These are phyloP conservation scores for Macrophya alboannulata DNA, from an alignment of 2,888 invertebrate species.

Conservation along the genomic window DNA sequence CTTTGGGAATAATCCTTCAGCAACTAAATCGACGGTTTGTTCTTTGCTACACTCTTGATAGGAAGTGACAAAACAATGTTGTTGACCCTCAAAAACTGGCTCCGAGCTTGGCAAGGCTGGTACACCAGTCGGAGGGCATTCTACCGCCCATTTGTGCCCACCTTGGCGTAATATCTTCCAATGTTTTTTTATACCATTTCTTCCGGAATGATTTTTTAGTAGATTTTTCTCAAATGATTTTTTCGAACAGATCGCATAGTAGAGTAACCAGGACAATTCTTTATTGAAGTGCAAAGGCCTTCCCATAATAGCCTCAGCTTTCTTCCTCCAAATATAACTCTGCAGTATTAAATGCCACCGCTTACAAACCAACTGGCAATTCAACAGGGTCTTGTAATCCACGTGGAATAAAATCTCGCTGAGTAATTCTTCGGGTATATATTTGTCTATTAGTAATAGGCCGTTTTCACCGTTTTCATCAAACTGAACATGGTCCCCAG, in stretches of 20 bases:
- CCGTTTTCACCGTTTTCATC: slow-evolving; percentile 75
- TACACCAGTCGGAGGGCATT: slow-evolving; percentile 80
- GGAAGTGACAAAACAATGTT: slow-evolving; percentile 83
- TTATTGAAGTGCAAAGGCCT: slow-evolving; percentile 70
- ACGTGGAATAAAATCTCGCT: slow-evolving; percentile 78
- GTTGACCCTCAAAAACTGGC: slow-evolving; percentile 78
- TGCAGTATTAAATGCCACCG: slow-evolving; percentile 81
- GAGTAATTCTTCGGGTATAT: slow-evolving; percentile 81
- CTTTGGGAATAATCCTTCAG: slow-evolving; percentile 76
- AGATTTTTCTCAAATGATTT: slow-evolving; percentile 80
- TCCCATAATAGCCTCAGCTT: slow-evolving; percentile 71
- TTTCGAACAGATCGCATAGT: slow-evolving; percentile 78
- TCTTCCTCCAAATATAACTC: slow-evolving; percentile 78
- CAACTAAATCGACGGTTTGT: slow-evolving; percentile 80
- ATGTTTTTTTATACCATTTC: slow-evolving; percentile 73
- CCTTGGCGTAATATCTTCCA: slow-evolving; percentile 79
- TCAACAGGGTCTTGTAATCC: slow-evolving; percentile 77
- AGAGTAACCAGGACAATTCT: slow-evolving; percentile 78
- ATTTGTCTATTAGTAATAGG: slow-evolving; percentile 73
- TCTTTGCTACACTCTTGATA: slow-evolving; percentile 79
- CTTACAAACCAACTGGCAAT: slow-evolving; percentile 81
- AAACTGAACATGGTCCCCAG: slow-evolving; percentile 57
- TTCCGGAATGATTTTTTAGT: slow-evolving; percentile 81
- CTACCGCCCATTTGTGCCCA: slow-evolving; percentile 81
- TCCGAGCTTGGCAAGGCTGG: slow-evolving; percentile 78